A percentile compares a stretch with the other conserved stretches of the same genome.
These are phyloP conservation scores for Recurvirostra avosetta DNA, from an alignment of 2,113 vertebrate genomes.

Conservation along the genomic window DNA sequence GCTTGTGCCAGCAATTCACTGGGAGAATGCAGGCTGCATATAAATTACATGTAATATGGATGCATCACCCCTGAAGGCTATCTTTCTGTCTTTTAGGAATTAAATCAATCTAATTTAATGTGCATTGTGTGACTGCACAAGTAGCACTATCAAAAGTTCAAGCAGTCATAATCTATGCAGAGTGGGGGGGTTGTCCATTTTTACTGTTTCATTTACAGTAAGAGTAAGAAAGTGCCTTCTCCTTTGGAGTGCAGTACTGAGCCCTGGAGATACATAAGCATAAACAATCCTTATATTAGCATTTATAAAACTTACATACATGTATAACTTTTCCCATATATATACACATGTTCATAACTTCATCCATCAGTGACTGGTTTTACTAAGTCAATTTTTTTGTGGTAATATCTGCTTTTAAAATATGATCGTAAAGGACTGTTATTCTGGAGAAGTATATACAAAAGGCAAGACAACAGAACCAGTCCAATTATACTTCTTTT, in stretches of 20 bases:
- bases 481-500: neutral
- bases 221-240: neutral
- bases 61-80: neutral
- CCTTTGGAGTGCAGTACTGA: neutral
- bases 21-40: neutral
- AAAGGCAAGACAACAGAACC: neutral
- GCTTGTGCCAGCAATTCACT: neutral
- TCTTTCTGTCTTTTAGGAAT: neutral
- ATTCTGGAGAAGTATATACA: neutral
- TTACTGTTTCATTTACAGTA: neutral
- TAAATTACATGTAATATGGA: neutral
- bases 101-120: neutral
- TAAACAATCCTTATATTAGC: neutral
- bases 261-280: neutral
- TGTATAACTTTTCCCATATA: neutral
- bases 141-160: neutral
- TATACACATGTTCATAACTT: neutral
- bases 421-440: neutral
- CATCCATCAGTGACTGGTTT: neutral
- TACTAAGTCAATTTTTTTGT: neutral
- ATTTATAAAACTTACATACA: neutral
- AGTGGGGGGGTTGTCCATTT: neutral
- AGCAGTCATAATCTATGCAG: neutral
- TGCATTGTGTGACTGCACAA: neutral
- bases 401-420: neutral